Conservation (phyloP, 2,888 invertebrate genomes). For the Sminthurides aquaticus region DNA sequence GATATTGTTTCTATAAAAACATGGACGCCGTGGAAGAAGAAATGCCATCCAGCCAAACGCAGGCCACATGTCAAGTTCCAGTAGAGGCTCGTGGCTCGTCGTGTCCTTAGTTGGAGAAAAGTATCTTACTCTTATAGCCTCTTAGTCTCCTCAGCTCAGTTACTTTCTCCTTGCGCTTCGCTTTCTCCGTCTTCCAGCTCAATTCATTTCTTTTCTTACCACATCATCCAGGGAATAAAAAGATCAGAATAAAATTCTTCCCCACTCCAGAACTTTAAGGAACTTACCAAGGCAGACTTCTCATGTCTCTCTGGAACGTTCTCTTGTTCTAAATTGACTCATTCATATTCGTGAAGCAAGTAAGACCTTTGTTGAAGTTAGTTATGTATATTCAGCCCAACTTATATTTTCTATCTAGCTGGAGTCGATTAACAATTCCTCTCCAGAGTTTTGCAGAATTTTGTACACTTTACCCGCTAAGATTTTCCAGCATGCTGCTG, state of each 20-base stretch:
- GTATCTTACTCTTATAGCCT: too few relatives aligned
- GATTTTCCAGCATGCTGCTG: too few relatives aligned
- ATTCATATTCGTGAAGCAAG: constrained; percentile 27
- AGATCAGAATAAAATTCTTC: constrained; percentile 26
- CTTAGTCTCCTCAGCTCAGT: too few relatives aligned
- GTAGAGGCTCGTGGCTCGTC: too few relatives aligned
- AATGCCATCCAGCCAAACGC: too few relatives aligned
- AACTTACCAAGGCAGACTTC: not conserved
- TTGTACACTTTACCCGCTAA: too few relatives aligned
- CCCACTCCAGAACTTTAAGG: not conserved
- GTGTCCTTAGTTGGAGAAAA: too few relatives aligned
- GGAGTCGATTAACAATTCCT: not conserved
- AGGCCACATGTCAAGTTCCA: too few relatives aligned
- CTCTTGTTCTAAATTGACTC: constrained; percentile 27
- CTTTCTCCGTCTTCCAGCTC: constrained; percentile 22
- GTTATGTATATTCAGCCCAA: not conserved
- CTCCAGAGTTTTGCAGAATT: too few relatives aligned
- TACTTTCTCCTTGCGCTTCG: constrained; percentile 13
- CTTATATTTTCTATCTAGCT: not conserved
- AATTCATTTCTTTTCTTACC: constrained; percentile 29
- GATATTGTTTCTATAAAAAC: too few relatives aligned
- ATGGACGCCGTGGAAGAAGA: too few relatives aligned
- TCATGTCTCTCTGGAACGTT: not conserved
- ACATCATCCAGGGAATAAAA: constrained; percentile 33
- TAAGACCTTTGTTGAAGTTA: not conserved